phyloP scores from a whole-genome alignment of 2,113 vertebrate species.

The Capreolus pygargus region DNA sequence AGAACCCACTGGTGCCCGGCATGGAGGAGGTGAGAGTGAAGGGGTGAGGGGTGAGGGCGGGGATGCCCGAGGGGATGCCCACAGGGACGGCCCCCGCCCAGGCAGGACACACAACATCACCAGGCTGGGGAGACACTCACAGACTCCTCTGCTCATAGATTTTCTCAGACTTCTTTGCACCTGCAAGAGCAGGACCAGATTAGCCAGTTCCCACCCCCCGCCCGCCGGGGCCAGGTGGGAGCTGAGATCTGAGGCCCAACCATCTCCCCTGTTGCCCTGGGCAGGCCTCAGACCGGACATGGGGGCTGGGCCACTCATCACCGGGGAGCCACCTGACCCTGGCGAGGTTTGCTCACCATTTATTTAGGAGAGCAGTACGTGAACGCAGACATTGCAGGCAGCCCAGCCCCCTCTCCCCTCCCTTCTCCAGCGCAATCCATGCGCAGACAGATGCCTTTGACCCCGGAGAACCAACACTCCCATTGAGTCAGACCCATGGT shows the following conservation, averaged over 20 bases:
- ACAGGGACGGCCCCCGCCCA: rapidly evolving
- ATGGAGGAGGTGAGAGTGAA: background rate
- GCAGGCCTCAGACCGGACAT: background rate
- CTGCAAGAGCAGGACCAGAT: constrained; percentile 59
- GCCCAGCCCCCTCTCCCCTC: no score
- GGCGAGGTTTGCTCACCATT: background rate
- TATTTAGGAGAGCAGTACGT: background rate
- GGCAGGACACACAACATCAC: background rate
- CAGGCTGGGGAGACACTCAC: constrained; percentile 70
- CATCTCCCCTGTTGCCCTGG: background rate
- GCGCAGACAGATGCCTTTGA: rapidly evolving
- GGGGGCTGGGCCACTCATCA: background rate
- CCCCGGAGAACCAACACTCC: background rate
- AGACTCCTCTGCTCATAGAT: constrained; percentile 48
- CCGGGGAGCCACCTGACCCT: background rate
- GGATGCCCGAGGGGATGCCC: background rate
- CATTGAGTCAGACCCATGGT: rapidly evolving
- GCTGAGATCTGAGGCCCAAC: rapidly evolving
- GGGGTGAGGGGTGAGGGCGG: rapidly evolving
- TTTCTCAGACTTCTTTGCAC: constrained; percentile 38
- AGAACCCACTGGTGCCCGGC: background rate
- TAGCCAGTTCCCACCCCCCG: background rate
- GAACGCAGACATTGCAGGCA: background rate
- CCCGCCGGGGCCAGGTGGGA: rapidly evolving
- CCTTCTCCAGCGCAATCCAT: background rate